These are phyloP conservation scores for Macroramphosus scolopax DNA, from an alignment of 2,797 vertebrate genomes.

Conservation along the genomic window DNA sequence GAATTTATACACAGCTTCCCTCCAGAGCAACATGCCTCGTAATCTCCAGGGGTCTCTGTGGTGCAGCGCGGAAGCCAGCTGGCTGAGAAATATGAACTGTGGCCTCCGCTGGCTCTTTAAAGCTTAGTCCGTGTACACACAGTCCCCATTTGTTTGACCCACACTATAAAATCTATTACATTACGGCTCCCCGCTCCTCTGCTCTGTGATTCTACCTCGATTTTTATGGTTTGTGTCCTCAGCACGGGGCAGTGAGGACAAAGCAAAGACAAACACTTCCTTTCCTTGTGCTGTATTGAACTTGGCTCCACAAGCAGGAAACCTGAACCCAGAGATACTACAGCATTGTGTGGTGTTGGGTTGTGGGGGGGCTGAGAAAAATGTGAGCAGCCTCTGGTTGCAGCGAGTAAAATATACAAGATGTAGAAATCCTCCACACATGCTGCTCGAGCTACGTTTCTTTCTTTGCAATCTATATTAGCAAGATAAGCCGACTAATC, in stretches of 20 bases:
- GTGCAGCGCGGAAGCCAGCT: no score
- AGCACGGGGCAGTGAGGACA: conserved; percentile 24
- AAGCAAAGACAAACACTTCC: conserved; percentile 38
- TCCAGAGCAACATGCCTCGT: conserved; percentile 23
- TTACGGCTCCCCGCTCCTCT: no score
- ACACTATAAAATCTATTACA: no score
- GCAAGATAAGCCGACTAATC: no score
- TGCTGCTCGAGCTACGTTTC: conserved; percentile 14
- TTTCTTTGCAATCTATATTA: no score
- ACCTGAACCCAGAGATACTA: no score
- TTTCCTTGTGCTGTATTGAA: conserved; percentile 40
- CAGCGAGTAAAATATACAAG: conserved; percentile 11
- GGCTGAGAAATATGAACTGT: no score
- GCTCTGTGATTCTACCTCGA: no score
- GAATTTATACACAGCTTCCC: conserved; percentile 25
- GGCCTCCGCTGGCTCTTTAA: no score
- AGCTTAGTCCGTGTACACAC: no score
- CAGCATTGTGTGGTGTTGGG: conserved; percentile 3
- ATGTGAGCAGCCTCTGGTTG: no score
- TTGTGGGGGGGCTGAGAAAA: background rate
- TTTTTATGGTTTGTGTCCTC: conserved; percentile 39
- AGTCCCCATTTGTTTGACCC: no score
- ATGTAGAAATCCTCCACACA: conserved; percentile 13
- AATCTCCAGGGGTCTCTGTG: conserved; percentile 27
- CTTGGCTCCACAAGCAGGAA: conserved; percentile 23